These are phyloP conservation scores for Sebastes oblongus DNA, from an alignment of 2,797 vertebrate genomes.

Conservation along the genomic window DNA sequence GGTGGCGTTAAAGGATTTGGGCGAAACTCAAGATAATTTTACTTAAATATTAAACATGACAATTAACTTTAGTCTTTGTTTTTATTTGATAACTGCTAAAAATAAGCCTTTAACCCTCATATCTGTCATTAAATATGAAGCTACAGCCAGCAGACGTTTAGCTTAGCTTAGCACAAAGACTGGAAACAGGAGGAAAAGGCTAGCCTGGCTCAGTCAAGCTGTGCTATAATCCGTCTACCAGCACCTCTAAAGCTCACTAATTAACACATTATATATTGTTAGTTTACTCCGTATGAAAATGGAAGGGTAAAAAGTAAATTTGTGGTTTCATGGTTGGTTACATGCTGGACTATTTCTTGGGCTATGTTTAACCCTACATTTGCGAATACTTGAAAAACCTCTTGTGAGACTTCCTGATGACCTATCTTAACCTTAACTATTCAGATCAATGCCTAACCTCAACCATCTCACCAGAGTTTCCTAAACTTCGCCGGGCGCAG, in stretches of 20 bases:
- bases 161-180: not conserved
- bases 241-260: not conserved
- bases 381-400: not conserved
- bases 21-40: no score
- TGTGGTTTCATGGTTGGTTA: not conserved
- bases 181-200: not conserved
- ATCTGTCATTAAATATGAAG: not conserved
- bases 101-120: no score
- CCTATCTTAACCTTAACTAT: not conserved
- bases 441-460: not conserved
- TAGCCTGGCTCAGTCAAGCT: not conserved
- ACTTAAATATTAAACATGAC: no score
- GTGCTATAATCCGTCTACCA: not conserved
- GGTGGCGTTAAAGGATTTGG: no score
- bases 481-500: not conserved
- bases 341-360: not conserved
- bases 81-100: no score
- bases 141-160: not conserved
- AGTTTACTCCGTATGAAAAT: not conserved
- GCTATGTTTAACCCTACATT: not conserved
- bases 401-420: not conserved
- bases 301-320: not conserved
- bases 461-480: not conserved
- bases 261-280: not conserved
- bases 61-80: no score